phyloP scores from a whole-genome alignment of 2,888 invertebrate species.

The Heliconius sara region DNA sequence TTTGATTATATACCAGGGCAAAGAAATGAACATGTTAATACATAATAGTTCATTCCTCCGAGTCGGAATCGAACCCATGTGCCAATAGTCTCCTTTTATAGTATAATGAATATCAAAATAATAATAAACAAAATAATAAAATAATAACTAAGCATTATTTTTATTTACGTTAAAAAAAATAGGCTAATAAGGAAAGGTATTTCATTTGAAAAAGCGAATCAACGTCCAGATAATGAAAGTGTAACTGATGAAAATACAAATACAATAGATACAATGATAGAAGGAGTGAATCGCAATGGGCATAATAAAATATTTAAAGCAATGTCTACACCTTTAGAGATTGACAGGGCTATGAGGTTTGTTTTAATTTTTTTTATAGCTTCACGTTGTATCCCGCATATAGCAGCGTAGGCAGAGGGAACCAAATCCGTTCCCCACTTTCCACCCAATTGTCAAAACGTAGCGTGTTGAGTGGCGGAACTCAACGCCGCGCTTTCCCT shows the following conservation, averaged over 20 bases:
- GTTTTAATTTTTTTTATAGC: conserved; percentile 37
- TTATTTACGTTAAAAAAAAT: neutral
- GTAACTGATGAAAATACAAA: neutral
- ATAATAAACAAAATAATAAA: neutral
- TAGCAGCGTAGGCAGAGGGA: too few species aligned
- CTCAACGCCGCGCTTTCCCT: too few species aligned
- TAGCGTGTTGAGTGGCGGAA: too few species aligned
- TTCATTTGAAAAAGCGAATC: conserved; percentile 2
- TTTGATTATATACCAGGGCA: too few species aligned
- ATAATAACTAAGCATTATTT: neutral
- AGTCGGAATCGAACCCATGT: too few species aligned
- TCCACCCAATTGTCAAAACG: too few species aligned
- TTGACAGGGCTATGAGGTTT: conserved; percentile 64
- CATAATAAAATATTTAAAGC: conserved; percentile 39
- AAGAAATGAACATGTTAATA: too few species aligned
- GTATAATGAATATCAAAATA: neutral
- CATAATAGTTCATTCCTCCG: too few species aligned
- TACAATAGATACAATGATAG: neutral
- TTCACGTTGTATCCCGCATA: neutral
- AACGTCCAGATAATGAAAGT: neutral
- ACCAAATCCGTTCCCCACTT: too few species aligned
- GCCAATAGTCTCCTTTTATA: too few species aligned
- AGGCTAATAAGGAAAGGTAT: conserved; percentile 7
- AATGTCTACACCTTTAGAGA: conserved; percentile 53
- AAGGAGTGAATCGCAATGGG: neutral